A percentile compares a stretch with the other conserved stretches of the same genome.
These are phyloP conservation scores for Phengaris alcon DNA, from an alignment of 2,888 invertebrate species.

Conservation along the genomic window DNA sequence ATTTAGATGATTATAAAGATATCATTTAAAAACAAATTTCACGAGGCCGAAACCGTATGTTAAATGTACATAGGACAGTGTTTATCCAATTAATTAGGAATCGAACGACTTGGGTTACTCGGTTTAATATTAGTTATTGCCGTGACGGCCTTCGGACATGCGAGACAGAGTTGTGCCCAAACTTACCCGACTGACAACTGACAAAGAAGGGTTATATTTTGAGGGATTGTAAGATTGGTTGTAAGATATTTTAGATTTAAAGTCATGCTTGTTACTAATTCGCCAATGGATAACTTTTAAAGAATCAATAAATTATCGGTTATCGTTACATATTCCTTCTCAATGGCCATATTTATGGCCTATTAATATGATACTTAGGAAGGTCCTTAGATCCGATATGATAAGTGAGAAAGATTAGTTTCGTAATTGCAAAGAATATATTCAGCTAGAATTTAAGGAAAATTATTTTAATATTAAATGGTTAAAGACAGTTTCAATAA, in stretches of 20 bases:
- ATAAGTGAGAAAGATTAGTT: background rate
- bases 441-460: background rate
- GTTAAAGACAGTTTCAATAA: too few relatives aligned
- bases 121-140: background rate
- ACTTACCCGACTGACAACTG: background rate
- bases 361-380: background rate
- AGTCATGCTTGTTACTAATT: too few relatives aligned
- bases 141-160: background rate
- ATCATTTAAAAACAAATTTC: too few relatives aligned
- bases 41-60: too few relatives aligned
- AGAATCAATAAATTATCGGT: background rate
- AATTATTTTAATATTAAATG: too few relatives aligned
- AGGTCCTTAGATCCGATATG: background rate
- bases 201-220: background rate
- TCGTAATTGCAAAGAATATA: background rate
- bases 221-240: background rate
- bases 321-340: background rate
- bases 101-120: constrained; percentile 41
- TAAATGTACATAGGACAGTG: background rate
- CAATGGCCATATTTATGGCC: constrained; percentile 2
- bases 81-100: constrained; percentile 27
- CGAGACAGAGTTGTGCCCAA: background rate
- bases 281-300: background rate
- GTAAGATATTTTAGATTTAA: too few relatives aligned
- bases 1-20: too few relatives aligned